Conservation (phyloP, 2,888 invertebrate genomes). For the Nomada flava region DNA sequence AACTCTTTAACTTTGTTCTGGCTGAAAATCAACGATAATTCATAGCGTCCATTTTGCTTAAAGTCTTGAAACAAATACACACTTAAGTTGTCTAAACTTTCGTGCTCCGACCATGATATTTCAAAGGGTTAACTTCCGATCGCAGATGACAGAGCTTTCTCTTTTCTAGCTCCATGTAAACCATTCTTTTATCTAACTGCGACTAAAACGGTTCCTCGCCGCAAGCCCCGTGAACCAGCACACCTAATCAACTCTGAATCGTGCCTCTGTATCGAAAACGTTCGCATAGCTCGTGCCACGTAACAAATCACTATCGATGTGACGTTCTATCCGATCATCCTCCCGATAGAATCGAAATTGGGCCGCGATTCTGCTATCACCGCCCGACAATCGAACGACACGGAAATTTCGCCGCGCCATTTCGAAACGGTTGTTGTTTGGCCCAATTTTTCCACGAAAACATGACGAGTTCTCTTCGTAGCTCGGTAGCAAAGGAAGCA, state of each 20-base stretch:
- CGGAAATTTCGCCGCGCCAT: conserved; percentile 24
- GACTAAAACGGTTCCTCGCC: conserved; percentile 1
- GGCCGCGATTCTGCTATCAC: conserved; percentile 13
- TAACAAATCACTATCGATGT: conserved; percentile 45
- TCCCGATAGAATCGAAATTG: conserved; percentile 33
- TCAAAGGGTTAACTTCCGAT: not conserved
- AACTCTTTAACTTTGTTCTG: not conserved
- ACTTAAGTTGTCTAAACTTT: too few relatives aligned
- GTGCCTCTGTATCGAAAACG: not conserved
- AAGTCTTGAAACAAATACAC: too few relatives aligned
- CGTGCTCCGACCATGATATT: not conserved
- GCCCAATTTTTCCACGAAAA: conserved; percentile 25
- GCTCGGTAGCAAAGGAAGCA: conserved; percentile 20
- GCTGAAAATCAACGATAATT: too few relatives aligned
- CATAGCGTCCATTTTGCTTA: too few relatives aligned
- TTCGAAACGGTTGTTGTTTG: conserved; percentile 41
- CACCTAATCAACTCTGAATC: conserved; percentile 5
- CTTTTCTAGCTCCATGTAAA: not conserved
- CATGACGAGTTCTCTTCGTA: conserved; percentile 2
- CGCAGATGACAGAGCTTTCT: not conserved
- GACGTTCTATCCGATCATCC: conserved; percentile 39
- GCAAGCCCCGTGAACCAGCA: not conserved
- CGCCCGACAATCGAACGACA: not conserved
- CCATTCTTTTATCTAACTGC: not conserved
- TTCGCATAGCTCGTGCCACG: not conserved